Percentiles rank a stretch among this genome's conserved stretches.
Conservation (phyloP, 2,888 invertebrate genomes). For the Scaptodrosophila latifasciaeformis region DNA sequence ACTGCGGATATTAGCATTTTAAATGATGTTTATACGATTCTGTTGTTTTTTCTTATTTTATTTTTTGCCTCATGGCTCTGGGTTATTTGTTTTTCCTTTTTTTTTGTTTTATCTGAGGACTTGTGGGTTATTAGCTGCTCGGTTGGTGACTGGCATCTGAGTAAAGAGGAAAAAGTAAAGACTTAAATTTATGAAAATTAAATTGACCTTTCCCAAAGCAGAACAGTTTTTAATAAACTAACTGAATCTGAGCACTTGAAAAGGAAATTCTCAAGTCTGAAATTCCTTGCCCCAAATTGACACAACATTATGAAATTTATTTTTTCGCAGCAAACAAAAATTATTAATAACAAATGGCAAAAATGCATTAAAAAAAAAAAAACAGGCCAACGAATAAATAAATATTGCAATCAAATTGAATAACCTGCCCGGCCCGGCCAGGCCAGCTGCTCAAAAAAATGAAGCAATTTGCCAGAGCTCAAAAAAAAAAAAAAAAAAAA, state of each 20-base stretch:
- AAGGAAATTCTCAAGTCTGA: not conserved
- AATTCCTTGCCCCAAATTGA: no score
- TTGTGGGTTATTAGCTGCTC: conserved; percentile 25
- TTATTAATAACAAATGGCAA: conserved; percentile 49
- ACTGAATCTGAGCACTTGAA: conserved; percentile 52
- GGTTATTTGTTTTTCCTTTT: conserved; percentile 48
- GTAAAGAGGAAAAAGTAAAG: conserved; percentile 12
- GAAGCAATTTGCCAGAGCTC: conserved; percentile 56
- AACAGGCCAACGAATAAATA: conserved; percentile 36
- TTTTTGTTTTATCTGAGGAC: conserved; percentile 17
- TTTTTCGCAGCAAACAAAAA: not conserved
- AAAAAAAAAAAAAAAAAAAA: no score
- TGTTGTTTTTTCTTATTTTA: conserved; percentile 11
- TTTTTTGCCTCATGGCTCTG: conserved; percentile 21
- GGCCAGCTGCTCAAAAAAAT: conserved; percentile 37
- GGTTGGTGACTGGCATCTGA: no score
- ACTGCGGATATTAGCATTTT: conserved; percentile 71
- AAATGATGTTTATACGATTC: conserved; percentile 65
- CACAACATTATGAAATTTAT: no score
- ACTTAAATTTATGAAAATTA: conserved; percentile 66
- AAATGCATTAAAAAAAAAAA: conserved; percentile 25
- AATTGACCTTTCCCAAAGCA: conserved; percentile 58
- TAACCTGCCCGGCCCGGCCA: conserved; percentile 46
- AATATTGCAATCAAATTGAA: conserved; percentile 62
- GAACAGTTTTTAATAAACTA: conserved; percentile 37